phyloP scores from a whole-genome alignment of 2,113 vertebrate genomes.

The Pyxicephalus adspersus region DNA sequence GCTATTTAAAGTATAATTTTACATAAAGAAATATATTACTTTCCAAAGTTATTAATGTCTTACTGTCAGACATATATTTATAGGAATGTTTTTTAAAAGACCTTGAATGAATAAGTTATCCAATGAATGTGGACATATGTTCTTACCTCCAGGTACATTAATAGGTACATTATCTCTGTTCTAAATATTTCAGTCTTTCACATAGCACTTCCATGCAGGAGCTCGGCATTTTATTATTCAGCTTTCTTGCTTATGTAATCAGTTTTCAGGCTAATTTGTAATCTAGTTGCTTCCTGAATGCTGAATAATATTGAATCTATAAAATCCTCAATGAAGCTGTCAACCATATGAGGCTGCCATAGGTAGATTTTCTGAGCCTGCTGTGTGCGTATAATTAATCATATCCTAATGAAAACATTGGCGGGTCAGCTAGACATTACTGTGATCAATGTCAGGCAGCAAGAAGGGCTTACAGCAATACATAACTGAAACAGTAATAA shows the following conservation, averaged over 20 bases:
- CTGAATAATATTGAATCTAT: conserved; percentile 21
- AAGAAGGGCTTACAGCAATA: too few relatives aligned
- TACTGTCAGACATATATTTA: too few relatives aligned
- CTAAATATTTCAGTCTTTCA: conserved; percentile 28
- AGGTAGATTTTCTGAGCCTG: too few relatives aligned
- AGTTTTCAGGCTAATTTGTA: conserved; percentile 36
- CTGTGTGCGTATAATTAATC: too few relatives aligned
- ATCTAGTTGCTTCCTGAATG: conserved; percentile 23
- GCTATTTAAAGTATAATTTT: too few relatives aligned
- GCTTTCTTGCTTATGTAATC: conserved; percentile 35
- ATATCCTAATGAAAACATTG: too few relatives aligned
- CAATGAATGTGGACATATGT: conserved; percentile 1
- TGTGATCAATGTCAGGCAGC: too few relatives aligned
- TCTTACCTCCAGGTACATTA: background rate
- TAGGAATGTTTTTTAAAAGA: too few relatives aligned
- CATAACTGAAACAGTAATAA: too few relatives aligned
- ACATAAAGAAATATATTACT: too few relatives aligned
- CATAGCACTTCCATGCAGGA: conserved; percentile 1
- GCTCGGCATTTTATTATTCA: conserved; percentile 21
- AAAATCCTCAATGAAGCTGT: conserved; percentile 10
- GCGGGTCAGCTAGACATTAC: too few relatives aligned
- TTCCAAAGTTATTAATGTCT: too few relatives aligned
- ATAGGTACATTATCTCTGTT: conserved; percentile 10
- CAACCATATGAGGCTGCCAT: background rate
- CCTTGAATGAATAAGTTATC: background rate